phyloP scores from a whole-genome alignment of 2,113 vertebrate genomes.

The Alligator mississippiensis region DNA sequence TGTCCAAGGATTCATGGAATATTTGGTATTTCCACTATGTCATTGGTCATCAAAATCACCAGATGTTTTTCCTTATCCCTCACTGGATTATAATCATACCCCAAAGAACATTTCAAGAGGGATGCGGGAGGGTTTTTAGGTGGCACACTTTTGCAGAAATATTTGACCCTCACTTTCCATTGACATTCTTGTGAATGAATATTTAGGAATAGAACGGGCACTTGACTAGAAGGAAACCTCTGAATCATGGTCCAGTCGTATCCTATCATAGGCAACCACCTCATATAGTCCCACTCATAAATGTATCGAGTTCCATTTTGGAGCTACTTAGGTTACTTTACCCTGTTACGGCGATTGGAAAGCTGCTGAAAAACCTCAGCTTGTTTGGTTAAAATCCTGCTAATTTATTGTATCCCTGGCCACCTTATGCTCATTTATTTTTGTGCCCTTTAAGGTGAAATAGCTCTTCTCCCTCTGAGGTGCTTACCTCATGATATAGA shows the following conservation, averaged over 20 bases:
- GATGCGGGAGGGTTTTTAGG: background rate
- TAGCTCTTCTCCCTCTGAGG: background rate
- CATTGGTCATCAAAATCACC: background rate
- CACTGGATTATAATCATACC: background rate
- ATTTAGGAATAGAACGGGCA: background rate
- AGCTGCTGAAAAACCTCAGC: background rate
- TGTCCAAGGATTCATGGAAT: background rate
- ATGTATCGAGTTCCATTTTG: rapidly evolving
- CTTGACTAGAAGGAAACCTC: background rate
- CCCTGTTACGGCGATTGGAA: background rate
- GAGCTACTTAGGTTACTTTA: background rate
- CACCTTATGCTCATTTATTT: background rate
- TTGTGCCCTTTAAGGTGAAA: background rate
- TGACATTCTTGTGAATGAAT: background rate
- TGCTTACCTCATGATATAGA: background rate
- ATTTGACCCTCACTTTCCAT: background rate
- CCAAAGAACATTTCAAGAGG: background rate
- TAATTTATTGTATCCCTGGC: background rate
- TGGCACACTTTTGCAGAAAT: background rate
- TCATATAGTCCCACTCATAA: background rate
- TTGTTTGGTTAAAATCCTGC: background rate
- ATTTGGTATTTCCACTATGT: background rate
- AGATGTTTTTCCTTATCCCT: background rate
- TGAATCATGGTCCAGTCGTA: background rate
- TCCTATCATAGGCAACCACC: background rate